These are phyloP conservation scores for Ctena decussata DNA, from an alignment of 2,888 invertebrate genomes.

Conservation along the genomic window DNA sequence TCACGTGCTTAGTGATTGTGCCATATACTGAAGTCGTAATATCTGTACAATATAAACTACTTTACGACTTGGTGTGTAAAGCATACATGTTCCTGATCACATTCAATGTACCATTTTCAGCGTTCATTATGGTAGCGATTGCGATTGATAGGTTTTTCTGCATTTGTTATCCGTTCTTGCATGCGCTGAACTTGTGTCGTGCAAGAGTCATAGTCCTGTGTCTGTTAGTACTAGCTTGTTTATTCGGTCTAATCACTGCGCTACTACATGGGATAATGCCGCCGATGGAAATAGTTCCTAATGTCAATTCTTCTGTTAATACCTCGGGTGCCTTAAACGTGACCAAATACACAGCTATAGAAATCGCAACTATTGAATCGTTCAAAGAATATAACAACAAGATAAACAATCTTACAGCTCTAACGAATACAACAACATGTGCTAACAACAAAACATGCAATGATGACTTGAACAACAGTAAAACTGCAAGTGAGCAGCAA, in stretches of 20 bases:
- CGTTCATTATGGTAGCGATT: conserved; percentile 83
- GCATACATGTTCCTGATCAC: conserved; percentile 83
- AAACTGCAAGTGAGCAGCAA: not conserved
- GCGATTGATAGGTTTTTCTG: conserved; percentile 82
- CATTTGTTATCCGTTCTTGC: conserved; percentile 83
- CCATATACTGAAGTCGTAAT: conserved; percentile 80
- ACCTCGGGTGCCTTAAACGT: not conserved
- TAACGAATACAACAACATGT: not conserved
- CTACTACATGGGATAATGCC: conserved; percentile 72
- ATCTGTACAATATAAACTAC: conserved; percentile 70
- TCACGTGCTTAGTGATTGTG: conserved; percentile 78
- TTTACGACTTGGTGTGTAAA: conserved; percentile 78
- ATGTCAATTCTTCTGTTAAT: not conserved
- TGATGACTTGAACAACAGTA: not conserved
- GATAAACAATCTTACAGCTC: not conserved
- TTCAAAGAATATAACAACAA: not conserved
- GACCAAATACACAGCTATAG: not conserved
- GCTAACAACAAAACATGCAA: not conserved
- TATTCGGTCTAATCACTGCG: conserved; percentile 74
- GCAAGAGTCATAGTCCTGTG: conserved; percentile 69
- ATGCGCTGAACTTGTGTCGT: conserved; percentile 74
- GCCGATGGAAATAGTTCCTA: not conserved
- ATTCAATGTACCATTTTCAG: conserved; percentile 83
- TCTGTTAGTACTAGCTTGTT: conserved; percentile 65
- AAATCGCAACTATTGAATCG: not conserved